These are phyloP conservation scores for Drosophila merina DNA, from an alignment of 2,888 invertebrate species.

Conservation along the genomic window DNA sequence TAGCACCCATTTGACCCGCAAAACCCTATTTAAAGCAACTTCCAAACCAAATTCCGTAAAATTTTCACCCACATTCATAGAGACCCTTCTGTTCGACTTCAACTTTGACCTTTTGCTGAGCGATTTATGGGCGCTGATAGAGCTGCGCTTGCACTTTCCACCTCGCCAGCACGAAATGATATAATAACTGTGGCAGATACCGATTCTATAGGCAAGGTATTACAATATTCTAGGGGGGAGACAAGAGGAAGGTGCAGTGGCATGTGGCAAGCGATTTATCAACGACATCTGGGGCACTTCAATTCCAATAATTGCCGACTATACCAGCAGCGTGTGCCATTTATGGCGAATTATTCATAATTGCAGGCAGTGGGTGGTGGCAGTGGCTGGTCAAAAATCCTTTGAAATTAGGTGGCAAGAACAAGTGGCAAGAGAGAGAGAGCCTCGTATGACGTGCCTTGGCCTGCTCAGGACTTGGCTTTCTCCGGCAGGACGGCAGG, in stretches of 20 bases:
- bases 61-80: too few relatives aligned
- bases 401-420: constrained; percentile 22
- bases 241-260: not conserved
- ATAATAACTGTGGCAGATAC: constrained; percentile 36
- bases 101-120: constrained; percentile 62
- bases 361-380: constrained; percentile 30
- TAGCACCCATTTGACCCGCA: too few relatives aligned
- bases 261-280: constrained; percentile 34
- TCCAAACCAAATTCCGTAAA: too few relatives aligned
- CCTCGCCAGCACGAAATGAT: constrained; percentile 32
- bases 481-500: constrained; percentile 25
- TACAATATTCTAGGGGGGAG: not conserved
- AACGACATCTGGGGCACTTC: constrained; percentile 57
- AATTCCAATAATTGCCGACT: constrained; percentile 71
- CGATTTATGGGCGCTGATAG: constrained; percentile 57
- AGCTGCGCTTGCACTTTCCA: constrained; percentile 45
- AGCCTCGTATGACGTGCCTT: constrained; percentile 11
- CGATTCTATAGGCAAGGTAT: not conserved
- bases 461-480: constrained; percentile 1
- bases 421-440: constrained; percentile 24
- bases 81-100: constrained; percentile 5
- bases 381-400: not conserved
- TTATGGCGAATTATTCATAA: constrained; percentile 74
- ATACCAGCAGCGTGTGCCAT: constrained; percentile 53
- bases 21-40: constrained; percentile 16